Percentiles rank a stretch among this genome's conserved stretches.
Evolutionary conservation across 2,888 invertebrate genomes (phyloP).

Genomic region (Polydrusus pterygomalis): DNA sequence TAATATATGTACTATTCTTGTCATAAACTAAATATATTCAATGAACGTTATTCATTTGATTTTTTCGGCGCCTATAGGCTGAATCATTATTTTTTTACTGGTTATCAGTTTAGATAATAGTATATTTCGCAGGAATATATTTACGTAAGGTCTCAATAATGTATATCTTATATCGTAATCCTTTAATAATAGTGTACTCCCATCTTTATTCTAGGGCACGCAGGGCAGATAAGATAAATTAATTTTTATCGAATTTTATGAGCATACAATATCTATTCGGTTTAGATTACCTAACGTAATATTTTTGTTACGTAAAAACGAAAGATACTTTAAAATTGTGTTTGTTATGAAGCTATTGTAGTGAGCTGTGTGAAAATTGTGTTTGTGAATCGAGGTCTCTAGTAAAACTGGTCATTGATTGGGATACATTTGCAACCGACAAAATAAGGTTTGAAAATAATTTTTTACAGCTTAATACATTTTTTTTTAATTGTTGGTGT

Average conservation of each 20-base stretch:
- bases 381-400: background rate
- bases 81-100: background rate
- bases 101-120: background rate
- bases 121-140: background rate
- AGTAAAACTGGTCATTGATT: no score
- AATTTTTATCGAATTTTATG: background rate
- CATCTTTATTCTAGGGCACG: background rate
- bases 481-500: no score
- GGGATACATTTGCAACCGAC: no score
- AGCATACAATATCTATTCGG: background rate
- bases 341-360: background rate
- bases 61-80: background rate
- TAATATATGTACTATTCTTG: no score
- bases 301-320: background rate
- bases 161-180: constrained; percentile 3
- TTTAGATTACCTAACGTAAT: background rate
- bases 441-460: no score
- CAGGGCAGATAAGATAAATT: constrained; percentile 18
- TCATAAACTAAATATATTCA: no score
- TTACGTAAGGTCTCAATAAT: constrained; percentile 1
- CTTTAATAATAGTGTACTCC: constrained; percentile 2
- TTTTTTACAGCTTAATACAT: no score
- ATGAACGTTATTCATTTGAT: background rate
- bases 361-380: background rate
- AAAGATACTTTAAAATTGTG: background rate